Base-by-base conservation (phyloP, 2,113 vertebrate genomes). In the Beaufortia kweichowensis region DNA sequence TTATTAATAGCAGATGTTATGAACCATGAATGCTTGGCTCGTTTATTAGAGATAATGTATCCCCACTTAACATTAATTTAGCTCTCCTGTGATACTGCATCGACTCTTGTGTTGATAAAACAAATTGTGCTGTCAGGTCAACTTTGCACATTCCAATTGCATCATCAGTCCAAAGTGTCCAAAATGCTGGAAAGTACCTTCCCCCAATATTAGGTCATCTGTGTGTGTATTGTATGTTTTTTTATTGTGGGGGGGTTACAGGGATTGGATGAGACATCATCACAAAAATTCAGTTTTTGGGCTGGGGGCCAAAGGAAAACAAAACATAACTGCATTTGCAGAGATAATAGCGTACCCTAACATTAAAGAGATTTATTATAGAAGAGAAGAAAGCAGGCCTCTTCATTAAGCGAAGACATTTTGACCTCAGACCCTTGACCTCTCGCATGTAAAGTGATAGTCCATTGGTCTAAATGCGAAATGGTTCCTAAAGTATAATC, bases 31-130 rank as follows among this genome's bases (percentile, higher is more conserved):
- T 0, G 4, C 29, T 33, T 39, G 35, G 35, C 15, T 33, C 35
- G 24, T 24, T 64, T 41, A 43, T 24, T 9, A 24, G 24, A 64
- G 6, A 64, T 23, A 64, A 41, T 35, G 33, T 6, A 41, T 11
- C 33, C 41, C 39, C 15, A 28, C 43, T 50, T 66, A 28, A 46
- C 26, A 48, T 29, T 31, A 1, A 29, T 31, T 21, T 67, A 15
- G 66, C 28, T 50, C n/a, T 9, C 15, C 46, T 33, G 48, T 69
- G 66, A 69, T 33, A 69, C 4, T 35, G 29, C 66, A 69, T 35
- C 15, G 67, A 55, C 33, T 33, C 19, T 23, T 69, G 63, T 26
- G 35, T 26, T 66, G 67, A 33, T 69, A 9, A 23, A 24, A 23
- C 19, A 23, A 3, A 4, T 31, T 55, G n/a, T 69, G 66, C 5